Conservation (phyloP, 2,113 vertebrate species). For the Burhinus oedicnemus region DNA sequence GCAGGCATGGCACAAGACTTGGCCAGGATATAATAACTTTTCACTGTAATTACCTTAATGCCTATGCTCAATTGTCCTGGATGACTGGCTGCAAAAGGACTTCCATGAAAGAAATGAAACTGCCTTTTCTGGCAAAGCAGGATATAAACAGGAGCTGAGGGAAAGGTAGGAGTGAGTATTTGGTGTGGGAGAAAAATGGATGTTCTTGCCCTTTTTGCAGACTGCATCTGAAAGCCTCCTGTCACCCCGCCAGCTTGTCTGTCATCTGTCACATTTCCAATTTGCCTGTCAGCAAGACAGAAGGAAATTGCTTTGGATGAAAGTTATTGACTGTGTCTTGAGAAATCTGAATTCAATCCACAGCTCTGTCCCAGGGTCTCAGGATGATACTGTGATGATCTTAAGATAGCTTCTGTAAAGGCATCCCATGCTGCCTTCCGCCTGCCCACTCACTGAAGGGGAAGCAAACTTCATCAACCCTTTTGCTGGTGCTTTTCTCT, state of each 20-base stretch:
- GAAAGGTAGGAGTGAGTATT: background rate
- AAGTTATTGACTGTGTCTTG: slow-evolving; percentile 16
- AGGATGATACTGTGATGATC: background rate
- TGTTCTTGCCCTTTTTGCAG: background rate
- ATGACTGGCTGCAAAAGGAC: slow-evolving; percentile 1
- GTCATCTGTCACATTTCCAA: slow-evolving; percentile 12
- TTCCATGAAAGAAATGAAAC: slow-evolving; percentile 11
- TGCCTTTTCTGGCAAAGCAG: slow-evolving; percentile 10
- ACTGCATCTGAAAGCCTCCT: background rate
- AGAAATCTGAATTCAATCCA: background rate
- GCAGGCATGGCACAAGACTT: background rate
- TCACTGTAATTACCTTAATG: slow-evolving; percentile 39
- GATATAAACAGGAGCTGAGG: background rate
- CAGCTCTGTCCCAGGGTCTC: background rate
- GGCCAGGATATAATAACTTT: slow-evolving; percentile 20
- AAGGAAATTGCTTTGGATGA: slow-evolving; percentile 12
- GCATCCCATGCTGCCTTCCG: background rate
- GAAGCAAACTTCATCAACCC: background rate
- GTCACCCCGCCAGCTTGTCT: slow-evolving; percentile 13
- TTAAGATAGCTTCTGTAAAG: background rate
- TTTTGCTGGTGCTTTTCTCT: background rate
- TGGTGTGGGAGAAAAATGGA: background rate
- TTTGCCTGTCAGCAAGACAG: slow-evolving; percentile 25
- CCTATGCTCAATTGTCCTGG: background rate
- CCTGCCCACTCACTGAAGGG: background rate